Conservation (phyloP, 2,113 vertebrate genomes). For the Synodontis membranacea region DNA sequence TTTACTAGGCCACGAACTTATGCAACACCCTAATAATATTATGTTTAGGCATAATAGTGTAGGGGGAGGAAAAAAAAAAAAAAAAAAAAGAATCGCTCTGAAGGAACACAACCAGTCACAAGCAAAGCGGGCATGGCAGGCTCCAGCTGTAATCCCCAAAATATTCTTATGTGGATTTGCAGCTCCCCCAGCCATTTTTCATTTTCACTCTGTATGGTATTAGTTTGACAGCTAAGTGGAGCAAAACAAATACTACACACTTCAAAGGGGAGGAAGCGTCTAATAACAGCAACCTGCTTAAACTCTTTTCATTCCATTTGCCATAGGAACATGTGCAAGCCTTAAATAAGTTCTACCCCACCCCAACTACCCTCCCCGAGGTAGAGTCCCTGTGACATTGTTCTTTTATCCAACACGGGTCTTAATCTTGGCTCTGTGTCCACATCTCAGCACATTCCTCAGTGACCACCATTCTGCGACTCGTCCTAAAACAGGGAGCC, state of each 20-base stretch:
- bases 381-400: conserved; percentile 2
- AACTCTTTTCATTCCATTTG: conserved; percentile 61
- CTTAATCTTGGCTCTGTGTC: conserved; percentile 26
- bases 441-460: conserved; percentile 41
- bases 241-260: conserved; percentile 72
- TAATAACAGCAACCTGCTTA: conserved; percentile 61
- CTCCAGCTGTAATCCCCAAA: conserved; percentile 66
- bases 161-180: conserved; percentile 72
- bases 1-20: no score
- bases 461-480: conserved; percentile 23
- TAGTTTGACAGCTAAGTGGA: conserved; percentile 75
- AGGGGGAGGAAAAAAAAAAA: no score
- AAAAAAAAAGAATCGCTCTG: conserved; percentile 36
- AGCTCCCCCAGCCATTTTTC: conserved; percentile 71
- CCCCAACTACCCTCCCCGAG: neutral
- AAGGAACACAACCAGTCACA: conserved; percentile 68
- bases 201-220: conserved; percentile 73
- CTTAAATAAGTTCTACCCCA: conserved; percentile 38
- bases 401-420: conserved; percentile 19
- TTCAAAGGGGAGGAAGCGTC: conserved; percentile 66
- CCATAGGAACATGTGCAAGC: conserved; percentile 51
- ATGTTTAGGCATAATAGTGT: conserved; percentile 14
- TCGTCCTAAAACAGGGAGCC: conserved; percentile 34
- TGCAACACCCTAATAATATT: no score
- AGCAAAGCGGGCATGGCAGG: conserved; percentile 61